Base-by-base conservation (phyloP, 2,113 vertebrate species). In the Hippocampus abdominalis region DNA sequence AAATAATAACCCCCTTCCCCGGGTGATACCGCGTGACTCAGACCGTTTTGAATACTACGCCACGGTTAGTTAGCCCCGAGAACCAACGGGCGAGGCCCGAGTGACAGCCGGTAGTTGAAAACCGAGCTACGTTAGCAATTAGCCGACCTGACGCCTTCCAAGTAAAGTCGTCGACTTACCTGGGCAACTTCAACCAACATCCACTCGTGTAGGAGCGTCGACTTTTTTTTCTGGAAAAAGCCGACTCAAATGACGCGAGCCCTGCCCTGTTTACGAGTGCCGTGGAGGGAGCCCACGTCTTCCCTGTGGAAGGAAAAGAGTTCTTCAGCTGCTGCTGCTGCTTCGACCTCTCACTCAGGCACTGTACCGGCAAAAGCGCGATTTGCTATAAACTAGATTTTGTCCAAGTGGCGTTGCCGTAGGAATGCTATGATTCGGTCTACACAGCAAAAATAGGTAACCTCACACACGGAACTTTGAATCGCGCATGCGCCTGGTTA, bases 1-100 rank as follows among this genome's bases (percentile, higher is more conserved):
- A n/a, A 15, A 64, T 29, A 32, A 54, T 25, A 15, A 59, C 36
- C 42, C 84, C 77, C 73, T 5, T 15, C 27, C 27, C 15, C 15
- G 25, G 29, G 2, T 59, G 13, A 15, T 27, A 27, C 1, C 25
- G 56, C 29, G 15, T 27, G 5, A 29, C 23, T 29, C 56, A 2
- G 2, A 10, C 27, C 15, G 7, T 32, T 12, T 15, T 59, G 29
- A 16, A 29, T 27, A 29, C 13, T 27, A 60, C 27, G 27, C 57
- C 27, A 32, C 16, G 27, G 27, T 32, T 20, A 32, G 57, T 60
- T 60, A 32, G 57, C 16, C 15, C 27, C 13, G 9, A 20, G 1
- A 60, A 32, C 6, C 7, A 16, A 27, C 15, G 27, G 57, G 27
- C 57, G n/a, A 46, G 63, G 63, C 63, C 63, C 8, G 16, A 9